Conservation (phyloP, 30 jellyfish, hydroid and myxozoan species). For the Chrysaora quinquecirrha region DNA sequence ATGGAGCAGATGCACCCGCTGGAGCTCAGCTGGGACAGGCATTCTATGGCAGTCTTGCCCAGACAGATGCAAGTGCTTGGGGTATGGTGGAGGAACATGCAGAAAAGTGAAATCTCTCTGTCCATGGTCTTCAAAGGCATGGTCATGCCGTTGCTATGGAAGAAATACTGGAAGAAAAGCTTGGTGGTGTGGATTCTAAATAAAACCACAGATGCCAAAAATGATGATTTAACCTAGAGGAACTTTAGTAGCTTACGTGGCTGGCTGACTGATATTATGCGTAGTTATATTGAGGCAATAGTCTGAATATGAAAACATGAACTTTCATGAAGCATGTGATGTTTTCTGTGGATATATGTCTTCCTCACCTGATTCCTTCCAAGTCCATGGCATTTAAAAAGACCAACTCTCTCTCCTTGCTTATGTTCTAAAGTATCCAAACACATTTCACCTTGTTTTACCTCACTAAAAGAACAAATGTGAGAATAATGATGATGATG, state of each 20-base stretch:
- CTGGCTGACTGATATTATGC: too few relatives aligned
- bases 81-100: slow-evolving; percentile 12
- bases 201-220: too few relatives aligned
- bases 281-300: too few relatives aligned
- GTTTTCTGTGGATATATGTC: too few relatives aligned
- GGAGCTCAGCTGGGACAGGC: slow-evolving; percentile 13
- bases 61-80: slow-evolving; percentile 9
- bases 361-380: slow-evolving; percentile 96
- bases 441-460: slow-evolving; percentile 65
- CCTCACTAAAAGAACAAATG: slow-evolving; percentile 51
- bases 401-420: slow-evolving; percentile 51
- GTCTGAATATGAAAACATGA: too few relatives aligned
- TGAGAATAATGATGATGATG: too few relatives aligned
- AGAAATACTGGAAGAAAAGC: background rate
- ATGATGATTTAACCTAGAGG: too few relatives aligned
- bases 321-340: too few relatives aligned
- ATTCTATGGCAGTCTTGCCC: slow-evolving; percentile 35
- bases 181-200: slow-evolving; percentile 26
- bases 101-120: background rate
- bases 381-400: slow-evolving; percentile 79
- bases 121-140: slow-evolving; percentile 17
- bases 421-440: slow-evolving; percentile 73
- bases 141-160: slow-evolving; percentile 18
- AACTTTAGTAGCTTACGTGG: too few relatives aligned
- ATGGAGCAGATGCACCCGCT: slow-evolving; percentile 24